Conservation (phyloP, 2,113 vertebrate species). For the Rhagologus leucostigma region DNA sequence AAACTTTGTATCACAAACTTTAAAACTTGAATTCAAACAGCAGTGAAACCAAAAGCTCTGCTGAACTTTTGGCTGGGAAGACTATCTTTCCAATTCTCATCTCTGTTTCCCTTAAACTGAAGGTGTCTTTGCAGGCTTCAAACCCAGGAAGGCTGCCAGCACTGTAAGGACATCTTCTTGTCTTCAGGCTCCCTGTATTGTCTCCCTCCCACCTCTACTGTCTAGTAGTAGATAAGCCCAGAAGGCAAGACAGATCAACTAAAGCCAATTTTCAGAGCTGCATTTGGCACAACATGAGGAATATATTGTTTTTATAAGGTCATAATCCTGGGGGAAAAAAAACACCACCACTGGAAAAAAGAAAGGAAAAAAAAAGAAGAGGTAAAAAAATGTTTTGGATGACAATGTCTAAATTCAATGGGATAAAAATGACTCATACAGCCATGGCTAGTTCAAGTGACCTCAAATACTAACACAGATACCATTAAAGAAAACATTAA, state of each 20-base stretch:
- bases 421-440: background rate
- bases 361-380: accelerated
- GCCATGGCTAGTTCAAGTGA: background rate
- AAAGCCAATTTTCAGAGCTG: background rate
- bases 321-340: accelerated
- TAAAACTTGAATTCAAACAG: background rate
- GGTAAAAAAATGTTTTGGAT: background rate
- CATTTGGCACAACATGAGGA: background rate
- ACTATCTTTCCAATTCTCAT: background rate
- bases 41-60: background rate
- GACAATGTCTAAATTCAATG: background rate
- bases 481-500: background rate
- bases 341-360: too few species aligned
- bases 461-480: slow-evolving; percentile 17
- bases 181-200: background rate
- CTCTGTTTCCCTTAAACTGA: background rate
- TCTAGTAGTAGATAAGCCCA: background rate
- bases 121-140: background rate
- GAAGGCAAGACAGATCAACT: slow-evolving; percentile 6
- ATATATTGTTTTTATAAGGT: background rate
- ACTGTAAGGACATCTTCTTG: background rate
- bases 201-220: background rate
- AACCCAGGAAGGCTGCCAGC: background rate
- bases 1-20: background rate
- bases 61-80: background rate